Evolutionary conservation across 2,888 invertebrate species (phyloP).

Genomic region (Pammene aurita): DNA sequence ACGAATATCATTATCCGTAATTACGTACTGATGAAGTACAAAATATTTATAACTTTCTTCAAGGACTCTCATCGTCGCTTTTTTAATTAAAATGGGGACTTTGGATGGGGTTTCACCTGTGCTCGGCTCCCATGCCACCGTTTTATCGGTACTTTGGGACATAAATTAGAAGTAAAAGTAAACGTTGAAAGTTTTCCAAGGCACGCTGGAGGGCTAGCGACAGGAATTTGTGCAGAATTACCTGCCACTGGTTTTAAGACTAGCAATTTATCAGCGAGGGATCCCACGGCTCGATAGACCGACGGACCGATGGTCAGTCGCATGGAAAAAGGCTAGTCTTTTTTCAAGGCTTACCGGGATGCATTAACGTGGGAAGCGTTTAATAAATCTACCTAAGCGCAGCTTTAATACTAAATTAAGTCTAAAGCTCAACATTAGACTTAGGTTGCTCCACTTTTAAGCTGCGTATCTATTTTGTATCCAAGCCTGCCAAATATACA

Average conservation of each 20-base stretch:
- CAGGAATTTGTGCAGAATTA: slow-evolving; percentile 82
- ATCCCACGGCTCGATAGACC: slow-evolving; percentile 66
- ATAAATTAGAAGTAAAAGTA: slow-evolving; percentile 80
- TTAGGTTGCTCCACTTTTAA: slow-evolving; percentile 32
- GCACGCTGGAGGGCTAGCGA: slow-evolving; percentile 66
- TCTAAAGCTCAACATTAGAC: slow-evolving; percentile 34
- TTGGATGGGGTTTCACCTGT: slow-evolving; percentile 70
- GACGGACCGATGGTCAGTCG: slow-evolving; percentile 52
- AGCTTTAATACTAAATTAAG: slow-evolving; percentile 40
- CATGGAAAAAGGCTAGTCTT: slow-evolving; percentile 63
- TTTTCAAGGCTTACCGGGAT: slow-evolving; percentile 41
- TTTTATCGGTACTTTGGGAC: slow-evolving; percentile 72
- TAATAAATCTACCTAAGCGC: slow-evolving; percentile 41
- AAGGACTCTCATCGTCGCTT: slow-evolving; percentile 45
- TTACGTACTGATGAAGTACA: slow-evolving; percentile 28
- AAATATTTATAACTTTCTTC: slow-evolving; percentile 27
- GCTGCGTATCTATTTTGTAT: slow-evolving; percentile 20
- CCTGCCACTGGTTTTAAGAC: slow-evolving; percentile 85
- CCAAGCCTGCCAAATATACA: slow-evolving; percentile 1
- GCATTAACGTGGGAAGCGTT: slow-evolving; percentile 42
- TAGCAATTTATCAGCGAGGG: slow-evolving; percentile 84
- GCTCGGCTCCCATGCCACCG: slow-evolving; percentile 65
- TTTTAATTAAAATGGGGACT: slow-evolving; percentile 55
- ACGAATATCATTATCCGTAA: slow-evolving; percentile 26
- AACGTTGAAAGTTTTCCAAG: slow-evolving; percentile 79